Percentiles rank a stretch among this genome's conserved stretches.
Evolutionary conservation across 2,113 vertebrate genomes (phyloP).

Genomic region (Rhabdomys dilectus): DNA sequence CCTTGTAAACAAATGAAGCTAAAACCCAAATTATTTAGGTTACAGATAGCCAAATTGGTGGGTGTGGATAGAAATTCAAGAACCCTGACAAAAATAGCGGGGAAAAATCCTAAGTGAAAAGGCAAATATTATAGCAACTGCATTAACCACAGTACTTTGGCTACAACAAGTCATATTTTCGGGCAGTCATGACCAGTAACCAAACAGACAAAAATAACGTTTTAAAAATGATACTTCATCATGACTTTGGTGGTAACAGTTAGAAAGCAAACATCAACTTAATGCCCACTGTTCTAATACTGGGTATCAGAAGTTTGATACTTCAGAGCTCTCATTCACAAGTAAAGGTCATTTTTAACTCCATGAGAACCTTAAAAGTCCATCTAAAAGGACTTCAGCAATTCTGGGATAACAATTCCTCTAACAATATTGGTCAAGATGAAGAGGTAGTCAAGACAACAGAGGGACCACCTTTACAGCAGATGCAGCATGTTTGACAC

Average conservation of each 20-base stretch:
- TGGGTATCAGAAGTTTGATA: background rate
- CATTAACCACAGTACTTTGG: slow-evolving; percentile 13
- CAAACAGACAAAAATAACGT: slow-evolving; percentile 20
- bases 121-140: slow-evolving; percentile 44
- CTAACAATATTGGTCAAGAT: background rate
- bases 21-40: slow-evolving; percentile 23
- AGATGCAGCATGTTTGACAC: background rate
- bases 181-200: slow-evolving; percentile 7
- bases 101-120: slow-evolving; percentile 42
- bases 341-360: background rate
- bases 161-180: slow-evolving; percentile 40
- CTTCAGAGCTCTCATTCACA: background rate
- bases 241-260: background rate
- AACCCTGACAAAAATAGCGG: slow-evolving; percentile 1
- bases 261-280: background rate
- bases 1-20: slow-evolving; percentile 22
- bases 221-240: slow-evolving; percentile 46
- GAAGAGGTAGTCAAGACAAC: background rate
- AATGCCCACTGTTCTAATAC: background rate
- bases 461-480: background rate
- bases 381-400: slow-evolving; percentile 21
- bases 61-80: background rate
- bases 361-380: slow-evolving; percentile 1
- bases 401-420: background rate
- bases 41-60: slow-evolving; percentile 5